Evolutionary conservation across 2,113 vertebrate genomes (phyloP), one percentile per base, ranked within the genome.

Genomic region (Dascyllus trimaculatus): DNA sequence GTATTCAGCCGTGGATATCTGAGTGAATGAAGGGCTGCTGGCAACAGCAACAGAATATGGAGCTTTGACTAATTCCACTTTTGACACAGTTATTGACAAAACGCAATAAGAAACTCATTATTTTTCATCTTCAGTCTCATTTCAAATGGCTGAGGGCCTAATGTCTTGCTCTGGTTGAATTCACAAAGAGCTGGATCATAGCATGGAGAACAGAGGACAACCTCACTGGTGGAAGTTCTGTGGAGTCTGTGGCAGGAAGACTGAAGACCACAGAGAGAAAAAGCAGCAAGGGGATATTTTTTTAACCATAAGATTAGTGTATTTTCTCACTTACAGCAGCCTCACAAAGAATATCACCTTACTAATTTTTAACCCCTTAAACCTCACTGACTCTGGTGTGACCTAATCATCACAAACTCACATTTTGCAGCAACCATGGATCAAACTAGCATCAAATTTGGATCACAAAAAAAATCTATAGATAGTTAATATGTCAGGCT

Each of bases 61-160:
- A 93, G 93, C 94, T 94, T 93, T 93, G 92, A 94, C 94, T 94
- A 95, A 95, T 95, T 95, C 93, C 92, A 94, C 91, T 95, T 95
- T 94, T 93, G 94, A 94, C 94, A 94, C 93, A 94, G 89, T 91
- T 93, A 94, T 94, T 94, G 92, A 94, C 93, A 94, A 91, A 93
- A 91, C 77, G 92, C 93, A 95, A 93, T 94, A 92, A 94, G 93
- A 92, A 94, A 94, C 88, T 95, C 92, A 94, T 95, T 95, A 94
- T 93, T 93, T 93, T 92, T 90, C 89, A 91, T 91, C 89, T 91
- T 88, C 86, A 83, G 91, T 85, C 88, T 90, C 85, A 92, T 93
- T 93, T 93, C 80, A 84, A 78, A 89, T 78, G 67, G 93, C 89
- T 64, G 78, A 84, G 76, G 91, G 91, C 85, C 88, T 85, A 84